Base-by-base conservation (phyloP, 2,797 vertebrate species). In the Sandelia bainsii region DNA sequence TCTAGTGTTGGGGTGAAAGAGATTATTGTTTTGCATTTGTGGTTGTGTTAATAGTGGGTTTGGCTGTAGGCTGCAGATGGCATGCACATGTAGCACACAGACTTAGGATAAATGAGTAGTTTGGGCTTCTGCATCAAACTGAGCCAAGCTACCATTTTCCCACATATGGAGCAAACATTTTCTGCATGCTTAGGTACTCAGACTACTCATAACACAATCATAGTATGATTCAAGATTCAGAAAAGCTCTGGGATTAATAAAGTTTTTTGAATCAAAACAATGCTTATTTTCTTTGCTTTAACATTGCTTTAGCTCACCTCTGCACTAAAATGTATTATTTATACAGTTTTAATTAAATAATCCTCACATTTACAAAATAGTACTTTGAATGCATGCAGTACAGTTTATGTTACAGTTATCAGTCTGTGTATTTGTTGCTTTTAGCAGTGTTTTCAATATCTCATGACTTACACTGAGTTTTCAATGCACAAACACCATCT, bases 1-100 rank as follows among this genome's bases (percentile, higher is more conserved):
- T 66, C 95, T 94, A 61, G 90, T 91, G 93, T 84, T 62, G 32
- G 83, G 82, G 72, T 60, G 50, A 39, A 51, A 62, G 52, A 72
- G 39, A 45, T 73, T 50, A 17, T 58, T 50, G 22, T 58, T 75
- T 49, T 51, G 48, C 8, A 8, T 50, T 45, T 52, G 42, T 42
- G 44, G 42, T 29, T 67, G 57, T 27, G 51, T 59, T 19, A 14
- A 19, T 40, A 20, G 34, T 57, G 48, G 20, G 29, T 5, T 32
- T 58, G 59, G 19, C 32, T 69, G 20, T 7, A 34, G 39, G 66
- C 57, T 82, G 60, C 68, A 78, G 32, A 76, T 76, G 46, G 70
- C 62, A 64, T 80, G 60, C 62, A 50, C 54, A 66, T 80, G 62
- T 62, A 29, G 53, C 63, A 62, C 57, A 62, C 57, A 69, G 37